Base-by-base conservation (phyloP, 2,888 invertebrate genomes). In the Anaspis maculata region DNA sequence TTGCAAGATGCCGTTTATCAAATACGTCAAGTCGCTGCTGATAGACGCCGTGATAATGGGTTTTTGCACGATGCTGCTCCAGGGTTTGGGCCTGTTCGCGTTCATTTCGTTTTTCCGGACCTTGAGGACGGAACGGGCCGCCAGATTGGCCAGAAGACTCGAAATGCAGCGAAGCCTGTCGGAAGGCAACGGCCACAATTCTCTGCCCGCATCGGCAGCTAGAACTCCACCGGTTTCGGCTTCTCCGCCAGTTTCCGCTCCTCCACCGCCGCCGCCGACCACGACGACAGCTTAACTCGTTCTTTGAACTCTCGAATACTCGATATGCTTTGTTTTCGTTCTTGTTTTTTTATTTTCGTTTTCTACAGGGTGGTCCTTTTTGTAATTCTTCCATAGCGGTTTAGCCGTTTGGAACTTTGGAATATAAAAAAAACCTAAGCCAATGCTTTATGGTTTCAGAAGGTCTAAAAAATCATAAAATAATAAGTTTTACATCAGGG, bases 31-130 rank as follows among this genome's bases (percentile, higher is more conserved):
- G 45, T 62, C 69, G 4, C 69, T 77, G 31, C 52, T 79, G 2
- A 53, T 78, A 12, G 52, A 72, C 32, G 66, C 73, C 1, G 74
- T 73, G 2, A 65, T 76, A 52, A 67, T 75, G 1, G 74, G 76
- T 0, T 61, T 79, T 4, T 59, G 66, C 3, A 72, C 76, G 1
- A 71, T 73, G 6, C 49, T 77, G 30, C 55, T 64, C 22, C 51
- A 73, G 74, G 64, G 76, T 31, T 52, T 73, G 37, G 75, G 76
- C 2, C 61, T 77, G 25, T 60, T 73, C 16, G 67, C 73, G 32
- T 72, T 77, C n/a, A 73, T 71, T 53, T 73, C 71, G 45, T 68
- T 78, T 44, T 71, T 72, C 9, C 68, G 69, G 42, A 68, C 72
- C 5, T 70, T 78, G 39, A 70, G 69, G 48, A 71, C 71, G 49